Conservation (phyloP, 2,113 vertebrate species). For the Amblyornis subalaris region DNA sequence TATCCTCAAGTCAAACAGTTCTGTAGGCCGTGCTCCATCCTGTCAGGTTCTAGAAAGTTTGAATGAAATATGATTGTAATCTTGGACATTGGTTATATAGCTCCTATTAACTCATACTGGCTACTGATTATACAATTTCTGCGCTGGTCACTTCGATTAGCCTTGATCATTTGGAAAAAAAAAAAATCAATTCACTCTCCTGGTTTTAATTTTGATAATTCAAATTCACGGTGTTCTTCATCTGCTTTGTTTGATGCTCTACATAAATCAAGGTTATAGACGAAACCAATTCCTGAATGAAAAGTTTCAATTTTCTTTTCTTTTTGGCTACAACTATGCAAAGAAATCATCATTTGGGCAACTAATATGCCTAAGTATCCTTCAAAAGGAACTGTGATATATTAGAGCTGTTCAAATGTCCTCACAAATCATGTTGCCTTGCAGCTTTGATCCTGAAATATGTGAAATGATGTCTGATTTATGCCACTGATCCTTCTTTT, state of each 20-base stretch:
- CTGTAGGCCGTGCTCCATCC: background rate
- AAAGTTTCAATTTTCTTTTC: slow-evolving; percentile 64
- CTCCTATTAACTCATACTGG: slow-evolving; percentile 3
- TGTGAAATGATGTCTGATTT: slow-evolving; percentile 78
- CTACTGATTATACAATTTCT: slow-evolving; percentile 37
- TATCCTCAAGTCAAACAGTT: background rate
- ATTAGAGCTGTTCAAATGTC: slow-evolving; percentile 69
- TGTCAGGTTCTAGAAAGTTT: background rate
- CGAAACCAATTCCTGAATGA: slow-evolving; percentile 51
- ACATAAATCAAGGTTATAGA: slow-evolving; percentile 65
- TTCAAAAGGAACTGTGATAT: slow-evolving; percentile 70
- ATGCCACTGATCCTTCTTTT: slow-evolving; percentile 70
- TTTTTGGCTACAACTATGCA: slow-evolving; percentile 59
- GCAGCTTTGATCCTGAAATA: slow-evolving; percentile 76
- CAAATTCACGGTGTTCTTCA: slow-evolving; percentile 12
- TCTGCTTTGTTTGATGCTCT: slow-evolving; percentile 59
- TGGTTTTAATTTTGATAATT: slow-evolving; percentile 67
- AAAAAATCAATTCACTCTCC: slow-evolving; percentile 53
- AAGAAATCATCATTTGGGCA: slow-evolving; percentile 75
- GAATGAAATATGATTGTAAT: slow-evolving; percentile 19
- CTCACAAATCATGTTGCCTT: slow-evolving; percentile 78
- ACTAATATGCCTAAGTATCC: slow-evolving; percentile 78
- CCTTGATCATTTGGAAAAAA: background rate
- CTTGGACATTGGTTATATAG: background rate
- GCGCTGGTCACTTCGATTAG: slow-evolving; percentile 52